Evolutionary conservation across 2,888 invertebrate species (phyloP), one percentile per base, ranked within the genome.

Genomic region (Drosophila differens): DNA sequence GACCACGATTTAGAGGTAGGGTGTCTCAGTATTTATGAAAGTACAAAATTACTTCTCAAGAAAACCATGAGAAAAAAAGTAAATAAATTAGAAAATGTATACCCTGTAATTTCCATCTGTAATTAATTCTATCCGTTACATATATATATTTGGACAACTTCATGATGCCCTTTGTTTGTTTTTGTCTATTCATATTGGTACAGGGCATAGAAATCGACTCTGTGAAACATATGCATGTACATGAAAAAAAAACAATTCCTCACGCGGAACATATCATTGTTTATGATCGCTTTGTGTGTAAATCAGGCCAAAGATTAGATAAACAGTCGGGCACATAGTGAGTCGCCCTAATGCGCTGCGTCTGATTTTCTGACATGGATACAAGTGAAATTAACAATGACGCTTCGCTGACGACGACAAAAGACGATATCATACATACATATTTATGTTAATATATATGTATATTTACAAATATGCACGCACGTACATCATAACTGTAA

Each of bases 381-480:
- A 80, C 79, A 79, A 82, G 79, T 67, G 70, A 82, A 79, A 79
- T 78, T 78, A 70, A 78, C 73, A 79, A 77, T 72, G 78, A 71
- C 66, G 76, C 64, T 76, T 41, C 41, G 54, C 54, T 62, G 72
- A 47, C 65, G 68, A 63, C 65, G 39, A 37, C 37, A n/a, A 58
- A 51, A 62, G 72, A 66, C 60, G 58, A 71, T 72, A 73, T 67
- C 57, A n/a, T 33, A 30, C 33, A 63, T 6, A 70, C 22, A 39
- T 28, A 52, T 58, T 39, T 37, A 61, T 76, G 37, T 41, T 9
- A 47, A 47, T 47, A 25, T 1, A 16, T 47, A 47, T 47, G 14
- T 47, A 22, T 25, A 47, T 25, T 47, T 16, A 47, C 47, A 47
- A 4, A 25, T 47, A 47, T 25, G 47, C 47, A 47, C 28, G 49